Evolutionary conservation across 2,888 invertebrate species (phyloP), one percentile per base, ranked within the genome.

Genomic region (Cataglyphis livida): DNA sequence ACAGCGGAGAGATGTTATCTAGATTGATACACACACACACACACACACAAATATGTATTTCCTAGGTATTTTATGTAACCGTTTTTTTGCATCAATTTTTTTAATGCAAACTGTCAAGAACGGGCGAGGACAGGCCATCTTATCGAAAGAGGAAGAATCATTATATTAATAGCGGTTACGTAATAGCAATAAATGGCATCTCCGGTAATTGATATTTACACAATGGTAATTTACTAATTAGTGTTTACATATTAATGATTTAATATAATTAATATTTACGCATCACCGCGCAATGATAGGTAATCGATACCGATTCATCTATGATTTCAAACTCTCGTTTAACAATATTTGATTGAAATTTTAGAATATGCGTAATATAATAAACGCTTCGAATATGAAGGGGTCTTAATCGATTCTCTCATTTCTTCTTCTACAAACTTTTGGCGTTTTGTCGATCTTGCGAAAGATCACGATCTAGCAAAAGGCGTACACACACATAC

Each of bases 231-330:
- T 78, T 61, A 59, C 68, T 70, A 78, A 78, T 78, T 78, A 78
- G 35, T 48, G 44, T 35, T 35, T 12, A 44, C 70, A 70, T 78
- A 61, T 59, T 61, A 78, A 78, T 70, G 35, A 78, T 59, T 59
- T 59, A 61, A 59, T 48, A 48, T 78, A 68, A 70, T 78, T 78
- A 78, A 68, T 78, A 78, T 78, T 78, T 78, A 41, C 35, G 70
- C 70, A 70, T 78, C 68, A 78, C 44, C 59, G 35, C 25, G 44
- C 57, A 28, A 32, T 51, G 78, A 78, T 70, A 57, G 59, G 68
- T 59, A 70, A 66, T 78, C 78, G 65, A 76, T 76, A 65, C 10
- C 48, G 68, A 44, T 68, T 59, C 35, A 59, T 12, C 32, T n/a
- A 54, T n/a, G 59, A 78, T 68, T 68, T 78, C 44, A 12, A 32